Percentiles rank a stretch among this genome's conserved stretches.
These are phyloP conservation scores for Coenobita brevimanus DNA, from an alignment of 1,140 invertebrate species.

Conservation along the genomic window DNA sequence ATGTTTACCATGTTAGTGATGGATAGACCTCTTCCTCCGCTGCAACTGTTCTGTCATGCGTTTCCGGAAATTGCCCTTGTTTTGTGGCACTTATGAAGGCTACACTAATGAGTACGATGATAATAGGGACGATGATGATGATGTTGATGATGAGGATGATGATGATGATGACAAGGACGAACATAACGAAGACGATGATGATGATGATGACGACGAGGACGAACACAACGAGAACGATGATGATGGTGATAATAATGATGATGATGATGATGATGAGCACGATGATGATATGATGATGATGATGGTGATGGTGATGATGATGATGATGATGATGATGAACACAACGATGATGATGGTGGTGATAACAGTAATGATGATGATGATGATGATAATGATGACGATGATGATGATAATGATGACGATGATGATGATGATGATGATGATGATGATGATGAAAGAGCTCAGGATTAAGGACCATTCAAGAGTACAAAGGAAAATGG, in stretches of 20 bases:
- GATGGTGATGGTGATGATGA: neutral
- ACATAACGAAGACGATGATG: no score
- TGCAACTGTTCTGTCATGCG: no score
- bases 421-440: neutral
- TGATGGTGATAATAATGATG: neutral
- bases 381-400: neutral
- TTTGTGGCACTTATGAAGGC: no score
- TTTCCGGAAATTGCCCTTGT: no score
- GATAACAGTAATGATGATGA: neutral
- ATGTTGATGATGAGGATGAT: no score
- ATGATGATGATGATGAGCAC: neutral
- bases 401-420: neutral
- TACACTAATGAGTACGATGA: no score
- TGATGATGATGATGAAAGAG: neutral
- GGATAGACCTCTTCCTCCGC: no score
- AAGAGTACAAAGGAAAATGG: neutral
- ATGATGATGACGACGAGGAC: no score
- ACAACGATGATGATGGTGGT: neutral
- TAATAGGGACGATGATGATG: no score
- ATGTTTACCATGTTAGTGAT: no score
- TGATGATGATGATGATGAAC: neutral
- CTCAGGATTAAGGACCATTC: neutral
- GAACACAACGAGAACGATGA: no score
- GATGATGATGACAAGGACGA: no score
- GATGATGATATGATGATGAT: neutral